These are phyloP conservation scores for Maccullochella peelii DNA, from an alignment of 2,113 vertebrate genomes.

Conservation along the genomic window DNA sequence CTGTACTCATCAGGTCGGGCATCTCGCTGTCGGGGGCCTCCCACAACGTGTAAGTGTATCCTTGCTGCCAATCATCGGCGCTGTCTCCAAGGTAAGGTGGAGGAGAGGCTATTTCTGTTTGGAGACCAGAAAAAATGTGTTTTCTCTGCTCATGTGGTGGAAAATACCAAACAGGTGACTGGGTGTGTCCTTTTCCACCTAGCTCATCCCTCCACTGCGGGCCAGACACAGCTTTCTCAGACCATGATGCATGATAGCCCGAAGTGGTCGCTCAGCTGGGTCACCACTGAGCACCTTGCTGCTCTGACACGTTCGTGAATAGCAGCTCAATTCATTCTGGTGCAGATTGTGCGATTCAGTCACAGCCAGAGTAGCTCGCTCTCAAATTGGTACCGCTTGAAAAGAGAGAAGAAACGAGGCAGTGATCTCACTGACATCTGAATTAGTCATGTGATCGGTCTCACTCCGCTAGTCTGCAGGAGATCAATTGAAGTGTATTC, in stretches of 20 bases:
- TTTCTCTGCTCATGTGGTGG: conserved; percentile 39
- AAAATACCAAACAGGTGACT: conserved; percentile 27
- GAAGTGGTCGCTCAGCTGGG: conserved; percentile 8
- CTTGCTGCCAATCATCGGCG: conserved; percentile 15
- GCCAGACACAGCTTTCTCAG: conserved; percentile 12
- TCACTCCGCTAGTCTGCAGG: conserved; percentile 41
- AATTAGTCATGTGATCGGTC: conserved; percentile 66
- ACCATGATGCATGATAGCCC: conserved; percentile 20
- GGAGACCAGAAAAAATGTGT: conserved; percentile 19
- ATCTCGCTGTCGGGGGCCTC: conserved; percentile 38
- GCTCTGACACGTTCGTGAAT: not conserved
- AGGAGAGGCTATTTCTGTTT: conserved; percentile 63
- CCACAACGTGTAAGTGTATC: conserved; percentile 12
- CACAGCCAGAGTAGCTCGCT: not conserved
- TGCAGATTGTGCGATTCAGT: conserved; percentile 18
- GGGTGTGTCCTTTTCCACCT: conserved; percentile 29
- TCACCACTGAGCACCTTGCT: conserved; percentile 9
- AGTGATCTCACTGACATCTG: conserved; percentile 49
- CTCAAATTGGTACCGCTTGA: conserved; percentile 17
- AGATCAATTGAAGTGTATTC: conserved; percentile 65
- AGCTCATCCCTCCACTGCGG: not conserved
- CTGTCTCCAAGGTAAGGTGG: conserved; percentile 45
- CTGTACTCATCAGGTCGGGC: conserved; percentile 32
- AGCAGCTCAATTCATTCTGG: conserved; percentile 13
- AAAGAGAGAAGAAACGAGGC: conserved; percentile 25